Evolutionary conservation across 1,140 invertebrate species (phyloP).

Genomic region (Plectus sambesii): DNA sequence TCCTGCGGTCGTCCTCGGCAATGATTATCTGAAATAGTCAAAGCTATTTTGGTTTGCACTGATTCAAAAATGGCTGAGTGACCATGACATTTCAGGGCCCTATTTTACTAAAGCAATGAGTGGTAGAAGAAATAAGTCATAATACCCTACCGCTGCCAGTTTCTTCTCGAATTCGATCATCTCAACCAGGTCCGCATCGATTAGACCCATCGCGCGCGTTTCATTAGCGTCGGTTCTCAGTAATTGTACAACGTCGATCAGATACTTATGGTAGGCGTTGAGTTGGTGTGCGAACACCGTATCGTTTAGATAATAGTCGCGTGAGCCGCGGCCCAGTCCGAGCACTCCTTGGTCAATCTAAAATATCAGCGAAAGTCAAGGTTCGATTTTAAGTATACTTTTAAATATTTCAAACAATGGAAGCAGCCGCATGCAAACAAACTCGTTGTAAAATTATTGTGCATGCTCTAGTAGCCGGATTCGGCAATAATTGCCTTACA

Average conservation of each 20-base stretch:
- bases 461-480: too few species aligned
- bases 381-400: too few species aligned
- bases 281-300: constrained; percentile 26
- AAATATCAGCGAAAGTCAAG: constrained; percentile 7
- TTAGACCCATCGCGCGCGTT: constrained; percentile 2
- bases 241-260: constrained; percentile 15
- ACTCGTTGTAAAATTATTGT: too few species aligned
- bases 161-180: constrained; percentile 27
- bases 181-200: constrained; percentile 16
- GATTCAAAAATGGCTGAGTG: too few species aligned
- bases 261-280: constrained; percentile 23
- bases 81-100: too few species aligned
- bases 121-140: not conserved
- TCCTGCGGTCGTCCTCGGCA: constrained; percentile 26
- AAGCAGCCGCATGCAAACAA: too few species aligned
- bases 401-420: not conserved
- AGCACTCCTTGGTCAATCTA: constrained; percentile 24
- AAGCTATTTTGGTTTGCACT: not conserved
- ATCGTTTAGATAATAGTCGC: constrained; percentile 27
- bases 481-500: not conserved
- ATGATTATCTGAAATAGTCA: constrained; percentile 23
- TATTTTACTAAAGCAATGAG: too few species aligned
- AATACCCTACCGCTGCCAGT: constrained; percentile 18
- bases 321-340: constrained; percentile 20
- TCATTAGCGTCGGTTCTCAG: constrained; percentile 7